Conservation (phyloP, 2,113 vertebrate species). For the Gavialis gangeticus region DNA sequence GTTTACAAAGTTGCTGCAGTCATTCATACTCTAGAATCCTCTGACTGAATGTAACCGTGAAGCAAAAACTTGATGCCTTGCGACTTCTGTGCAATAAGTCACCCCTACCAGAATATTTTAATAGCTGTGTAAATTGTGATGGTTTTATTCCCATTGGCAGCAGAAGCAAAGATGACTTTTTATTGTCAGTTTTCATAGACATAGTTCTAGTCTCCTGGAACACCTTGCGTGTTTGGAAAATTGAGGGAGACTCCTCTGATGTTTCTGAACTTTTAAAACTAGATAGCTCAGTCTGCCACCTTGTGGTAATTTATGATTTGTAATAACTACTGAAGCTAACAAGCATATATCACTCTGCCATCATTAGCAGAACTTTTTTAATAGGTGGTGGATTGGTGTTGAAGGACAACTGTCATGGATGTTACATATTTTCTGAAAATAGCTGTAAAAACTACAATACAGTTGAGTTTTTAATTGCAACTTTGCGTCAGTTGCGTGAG, state of each 20-base stretch:
- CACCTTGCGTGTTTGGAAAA: fast-evolving
- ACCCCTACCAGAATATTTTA: background rate
- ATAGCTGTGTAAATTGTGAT: background rate
- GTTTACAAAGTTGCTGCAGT: background rate
- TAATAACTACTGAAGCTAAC: background rate
- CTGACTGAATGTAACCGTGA: background rate
- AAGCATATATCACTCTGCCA: fast-evolving
- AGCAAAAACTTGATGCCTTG: background rate
- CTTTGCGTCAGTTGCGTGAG: background rate
- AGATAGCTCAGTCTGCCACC: conserved; percentile 59
- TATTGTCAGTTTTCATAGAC: background rate
- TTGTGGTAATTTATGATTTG: conserved; percentile 30
- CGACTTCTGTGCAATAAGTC: background rate
- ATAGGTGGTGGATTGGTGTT: fast-evolving
- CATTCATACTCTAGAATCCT: background rate
- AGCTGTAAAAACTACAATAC: background rate
- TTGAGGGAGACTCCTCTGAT: fast-evolving
- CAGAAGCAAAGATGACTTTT: background rate
- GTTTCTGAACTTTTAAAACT: background rate
- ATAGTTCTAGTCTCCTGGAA: fast-evolving
- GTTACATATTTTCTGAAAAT: fast-evolving
- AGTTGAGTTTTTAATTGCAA: background rate
- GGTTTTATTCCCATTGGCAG: background rate
- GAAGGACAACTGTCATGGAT: background rate
- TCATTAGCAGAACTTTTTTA: fast-evolving